Base-by-base conservation (phyloP, 2,113 vertebrate species). In the Dermatemys mawii region DNA sequence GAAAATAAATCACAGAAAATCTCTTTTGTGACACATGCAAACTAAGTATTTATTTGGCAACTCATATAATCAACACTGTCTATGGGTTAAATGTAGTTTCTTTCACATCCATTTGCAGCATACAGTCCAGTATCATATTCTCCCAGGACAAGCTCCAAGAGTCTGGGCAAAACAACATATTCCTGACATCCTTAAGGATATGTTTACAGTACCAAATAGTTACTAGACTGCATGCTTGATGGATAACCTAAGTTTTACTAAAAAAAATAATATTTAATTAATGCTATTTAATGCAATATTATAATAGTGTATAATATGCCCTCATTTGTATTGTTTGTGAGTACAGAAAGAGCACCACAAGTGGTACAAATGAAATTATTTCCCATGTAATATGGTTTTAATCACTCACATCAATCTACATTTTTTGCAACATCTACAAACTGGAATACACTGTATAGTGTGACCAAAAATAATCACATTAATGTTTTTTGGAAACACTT, bases 381-480 rank as follows among this genome's bases (percentile, higher is more conserved):
- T 78, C 60, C 86, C 44, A 63, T 17, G 35, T 97, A 95, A 95
- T 92, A 50, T 76, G 57, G 78, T 96, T 97, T 96, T 91, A 96
- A 96, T 97, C 78, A 95, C 76, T 93, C 55, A 88, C 90, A 95
- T 97, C 95, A 91, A 96, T 95, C 95, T 94, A 90, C 88, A 92
- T 93, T 97, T 96, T 88, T 67, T 95, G 83, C 79, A 92, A 51
- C 75, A 92, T 88, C 92, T 95, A 63, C 76, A 97, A 90, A 94
- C 48, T 80, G 83, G 81, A 96, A 81, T 87, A 90, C 10, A 89
- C 41, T 80, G 38, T 50, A 89, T 55, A 84, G 87, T 93, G 76
- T 89, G 76, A 95, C 91, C 94, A 94, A 97, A 96, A 95, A 97
- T 94, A 97, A 98, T 96, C 94, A 89, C 35, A 70, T 95, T 89